phyloP scores from a whole-genome alignment of 2,888 invertebrate genomes.

The Alcis repandata region DNA sequence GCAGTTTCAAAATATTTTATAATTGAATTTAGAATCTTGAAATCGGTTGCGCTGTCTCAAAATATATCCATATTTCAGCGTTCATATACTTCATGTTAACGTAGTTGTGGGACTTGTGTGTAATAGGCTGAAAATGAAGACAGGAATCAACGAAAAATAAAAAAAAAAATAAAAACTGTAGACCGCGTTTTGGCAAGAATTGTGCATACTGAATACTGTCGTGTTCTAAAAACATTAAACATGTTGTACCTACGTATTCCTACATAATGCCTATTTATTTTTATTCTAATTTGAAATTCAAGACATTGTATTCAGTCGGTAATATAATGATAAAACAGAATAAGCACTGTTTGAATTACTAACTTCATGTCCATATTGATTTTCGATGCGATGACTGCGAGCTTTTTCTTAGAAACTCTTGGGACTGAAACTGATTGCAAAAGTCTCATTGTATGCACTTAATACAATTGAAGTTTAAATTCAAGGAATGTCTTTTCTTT shows the following conservation, averaged over 20 bases:
- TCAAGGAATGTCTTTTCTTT: background rate
- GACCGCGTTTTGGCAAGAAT: too few species aligned
- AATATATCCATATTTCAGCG: background rate
- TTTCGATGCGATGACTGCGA: conserved; percentile 31
- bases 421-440: conserved; percentile 23
- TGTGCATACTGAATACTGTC: too few species aligned
- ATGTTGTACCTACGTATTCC: background rate
- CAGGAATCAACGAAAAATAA: too few species aligned
- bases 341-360: conserved; percentile 30
- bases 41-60: conserved; percentile 16
- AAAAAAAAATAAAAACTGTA: too few species aligned
- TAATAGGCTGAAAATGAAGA: too few species aligned
- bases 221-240: background rate
- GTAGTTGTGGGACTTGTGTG: background rate
- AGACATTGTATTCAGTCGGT: conserved; percentile 34
- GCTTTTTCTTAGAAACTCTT: conserved; percentile 40
- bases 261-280: conserved; percentile 6
- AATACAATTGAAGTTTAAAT: background rate
- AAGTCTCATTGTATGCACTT: too few species aligned
- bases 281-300: conserved; percentile 23
- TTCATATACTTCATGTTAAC: too few species aligned
- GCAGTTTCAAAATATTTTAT: conserved; percentile 27
- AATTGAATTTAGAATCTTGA: conserved; percentile 15
- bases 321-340: conserved; percentile 32
- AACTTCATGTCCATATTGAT: conserved; percentile 20